phyloP scores from a whole-genome alignment of 30 jellyfish, hydroid and myxozoan genomes.

The Aurelia sp. region DNA sequence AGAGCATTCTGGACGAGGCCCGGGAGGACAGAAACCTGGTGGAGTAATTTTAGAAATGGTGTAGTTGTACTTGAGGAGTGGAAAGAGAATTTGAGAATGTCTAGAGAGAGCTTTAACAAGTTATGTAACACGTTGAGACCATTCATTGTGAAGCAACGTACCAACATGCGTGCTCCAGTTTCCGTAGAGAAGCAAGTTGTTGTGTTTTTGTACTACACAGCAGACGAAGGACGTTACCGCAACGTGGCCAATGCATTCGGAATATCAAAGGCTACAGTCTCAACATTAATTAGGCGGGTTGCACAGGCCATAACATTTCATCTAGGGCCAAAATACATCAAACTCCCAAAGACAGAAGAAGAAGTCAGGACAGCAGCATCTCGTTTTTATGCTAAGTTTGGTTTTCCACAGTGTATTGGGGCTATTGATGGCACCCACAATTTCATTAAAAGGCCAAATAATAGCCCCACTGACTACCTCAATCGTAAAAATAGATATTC shows the following conservation, averaged over 20 bases:
- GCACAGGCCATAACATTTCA: constrained; percentile 4
- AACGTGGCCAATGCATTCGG: constrained; percentile 71
- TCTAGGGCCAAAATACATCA: constrained; percentile 50
- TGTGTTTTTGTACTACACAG: constrained; percentile 23
- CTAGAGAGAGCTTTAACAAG: constrained; percentile 14
- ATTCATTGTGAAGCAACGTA: constrained; percentile 29
- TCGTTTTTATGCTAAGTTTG: constrained; percentile 11
- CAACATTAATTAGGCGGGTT: constrained; percentile 20
- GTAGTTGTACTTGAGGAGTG: constrained; percentile 34
- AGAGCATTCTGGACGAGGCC: constrained; percentile 23
- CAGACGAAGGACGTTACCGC: constrained; percentile 66
- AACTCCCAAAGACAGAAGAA: constrained; percentile 35
- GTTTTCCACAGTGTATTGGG: constrained; percentile 75
- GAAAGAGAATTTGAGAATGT: constrained; percentile 41
- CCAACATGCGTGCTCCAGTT: constrained; percentile 30
- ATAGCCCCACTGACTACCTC: constrained; percentile 3
- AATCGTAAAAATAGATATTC: constrained; percentile 5
- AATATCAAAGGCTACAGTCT: constrained; percentile 52
- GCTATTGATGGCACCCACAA: constrained; percentile 54
- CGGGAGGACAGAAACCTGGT: constrained; percentile 48
- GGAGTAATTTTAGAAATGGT: constrained; percentile 16
- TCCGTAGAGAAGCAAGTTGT: constrained; percentile 66
- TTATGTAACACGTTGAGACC: constrained; percentile 30
- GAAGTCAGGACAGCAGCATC: constrained; percentile 8
- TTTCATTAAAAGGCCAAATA: neutral